phyloP scores from a whole-genome alignment of 2,888 invertebrate genomes.

The Amphipyra berbera region DNA sequence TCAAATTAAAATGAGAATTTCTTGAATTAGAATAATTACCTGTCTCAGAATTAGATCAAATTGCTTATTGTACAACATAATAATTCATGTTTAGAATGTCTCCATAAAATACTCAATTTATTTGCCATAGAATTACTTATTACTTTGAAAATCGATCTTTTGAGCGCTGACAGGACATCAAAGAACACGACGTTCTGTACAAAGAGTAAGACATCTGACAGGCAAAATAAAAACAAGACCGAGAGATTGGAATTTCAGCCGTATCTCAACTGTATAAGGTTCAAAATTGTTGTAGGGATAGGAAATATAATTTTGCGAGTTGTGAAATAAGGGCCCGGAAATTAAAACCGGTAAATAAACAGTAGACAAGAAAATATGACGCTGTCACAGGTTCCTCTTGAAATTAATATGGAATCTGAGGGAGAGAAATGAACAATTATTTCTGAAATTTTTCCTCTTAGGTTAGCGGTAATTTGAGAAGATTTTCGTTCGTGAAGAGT shows the following conservation, averaged over 20 bases:
- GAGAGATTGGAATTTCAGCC: not conserved
- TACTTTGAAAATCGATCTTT: constrained; percentile 26
- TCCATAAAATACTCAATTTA: constrained; percentile 1
- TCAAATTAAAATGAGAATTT: not conserved
- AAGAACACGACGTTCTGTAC: constrained; percentile 32
- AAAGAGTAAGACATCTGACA: constrained; percentile 11
- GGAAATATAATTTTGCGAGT: constrained; percentile 13
- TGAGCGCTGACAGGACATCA: constrained; percentile 33
- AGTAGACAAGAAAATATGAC: constrained; percentile 50
- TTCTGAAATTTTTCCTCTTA: constrained; percentile 2
- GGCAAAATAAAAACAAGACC: constrained; percentile 15
- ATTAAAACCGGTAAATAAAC: constrained; percentile 64
- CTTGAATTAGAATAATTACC: not conserved
- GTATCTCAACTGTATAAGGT: not conserved
- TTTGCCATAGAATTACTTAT: constrained; percentile 11
- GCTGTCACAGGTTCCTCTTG: constrained; percentile 12
- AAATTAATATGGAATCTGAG: constrained; percentile 28
- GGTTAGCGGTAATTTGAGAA: no score
- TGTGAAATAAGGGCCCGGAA: constrained; percentile 49
- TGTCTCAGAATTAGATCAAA: constrained; percentile 11
- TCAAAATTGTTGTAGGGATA: not conserved
- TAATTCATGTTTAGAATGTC: not conserved
- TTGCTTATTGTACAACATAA: not conserved
- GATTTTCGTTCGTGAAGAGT: not conserved
- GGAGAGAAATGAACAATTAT: constrained; percentile 21